Conservation (phyloP, 2,113 vertebrate genomes). For the Prinia subflava region DNA sequence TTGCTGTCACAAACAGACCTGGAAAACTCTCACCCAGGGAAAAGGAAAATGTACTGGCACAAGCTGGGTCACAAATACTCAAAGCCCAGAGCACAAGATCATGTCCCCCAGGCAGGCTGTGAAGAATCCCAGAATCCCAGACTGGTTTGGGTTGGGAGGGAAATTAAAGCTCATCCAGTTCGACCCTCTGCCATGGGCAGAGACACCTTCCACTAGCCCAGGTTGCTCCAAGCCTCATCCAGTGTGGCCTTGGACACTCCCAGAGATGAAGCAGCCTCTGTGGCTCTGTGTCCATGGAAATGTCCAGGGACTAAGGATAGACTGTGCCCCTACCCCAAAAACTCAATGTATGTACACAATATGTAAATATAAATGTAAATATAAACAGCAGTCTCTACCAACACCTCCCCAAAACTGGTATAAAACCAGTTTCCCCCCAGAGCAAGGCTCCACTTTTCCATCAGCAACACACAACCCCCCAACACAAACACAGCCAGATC, state of each 20-base stretch:
- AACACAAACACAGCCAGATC: neutral
- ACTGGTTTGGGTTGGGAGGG: neutral
- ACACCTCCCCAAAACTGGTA: neutral
- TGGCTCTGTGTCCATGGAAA: neutral
- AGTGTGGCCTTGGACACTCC: neutral
- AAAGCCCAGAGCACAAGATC: neutral
- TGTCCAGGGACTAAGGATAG: neutral
- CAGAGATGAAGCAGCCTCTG: neutral
- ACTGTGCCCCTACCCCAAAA: neutral
- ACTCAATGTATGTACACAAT: neutral
- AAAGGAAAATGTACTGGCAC: neutral
- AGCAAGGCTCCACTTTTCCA: neutral
- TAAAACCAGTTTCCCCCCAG: neutral
- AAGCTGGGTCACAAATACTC: fast-evolving
- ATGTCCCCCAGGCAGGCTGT: neutral
- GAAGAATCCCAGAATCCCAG: neutral
- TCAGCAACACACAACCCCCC: neutral
- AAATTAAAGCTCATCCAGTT: neutral
- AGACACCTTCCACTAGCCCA: neutral
- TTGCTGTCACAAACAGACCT: fast-evolving
- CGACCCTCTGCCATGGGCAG: neutral
- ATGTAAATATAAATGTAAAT: neutral
- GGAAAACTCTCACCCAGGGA: neutral
- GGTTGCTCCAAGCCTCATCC: neutral
- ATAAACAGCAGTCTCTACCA: neutral